A percentile compares a stretch with the other conserved stretches of the same genome.
Conservation (phyloP, 2,888 invertebrate genomes). For the Microdon myrmicae region DNA sequence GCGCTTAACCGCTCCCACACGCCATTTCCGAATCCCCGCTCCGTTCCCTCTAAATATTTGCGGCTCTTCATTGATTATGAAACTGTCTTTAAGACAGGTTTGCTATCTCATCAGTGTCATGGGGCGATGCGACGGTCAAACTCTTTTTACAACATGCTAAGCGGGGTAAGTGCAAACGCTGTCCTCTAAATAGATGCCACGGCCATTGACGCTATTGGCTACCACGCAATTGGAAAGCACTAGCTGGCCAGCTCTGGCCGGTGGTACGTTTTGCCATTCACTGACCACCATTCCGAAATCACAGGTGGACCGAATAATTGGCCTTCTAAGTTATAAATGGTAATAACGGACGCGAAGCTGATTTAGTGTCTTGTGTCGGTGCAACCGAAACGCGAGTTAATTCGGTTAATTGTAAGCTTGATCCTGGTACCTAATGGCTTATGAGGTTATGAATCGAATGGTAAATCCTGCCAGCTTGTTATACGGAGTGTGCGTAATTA, state of each 20-base stretch:
- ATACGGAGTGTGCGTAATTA: constrained; percentile 3
- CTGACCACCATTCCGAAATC: too few relatives aligned
- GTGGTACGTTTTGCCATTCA: too few relatives aligned
- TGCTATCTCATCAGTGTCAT: too few relatives aligned
- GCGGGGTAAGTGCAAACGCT: too few relatives aligned
- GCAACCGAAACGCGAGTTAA: constrained; percentile 25
- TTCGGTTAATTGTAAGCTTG: constrained; percentile 10
- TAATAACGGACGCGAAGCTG: constrained; percentile 16
- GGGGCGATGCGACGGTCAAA: too few relatives aligned
- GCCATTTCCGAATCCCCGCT: too few relatives aligned
- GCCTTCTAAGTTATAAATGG: constrained; percentile 35
- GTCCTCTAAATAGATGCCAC: constrained; percentile 42
- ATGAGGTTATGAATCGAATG: constrained; percentile 30
- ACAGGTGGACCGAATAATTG: constrained; percentile 9
- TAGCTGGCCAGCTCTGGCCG: constrained; percentile 12
- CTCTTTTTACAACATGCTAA: too few relatives aligned
- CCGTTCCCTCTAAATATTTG: too few relatives aligned
- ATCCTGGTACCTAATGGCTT: constrained; percentile 18
- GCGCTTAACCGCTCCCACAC: too few relatives aligned
- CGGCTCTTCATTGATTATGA: too few relatives aligned
- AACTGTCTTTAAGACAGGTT: too few relatives aligned
- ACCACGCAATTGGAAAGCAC: constrained; percentile 14
- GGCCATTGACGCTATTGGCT: constrained; percentile 13
- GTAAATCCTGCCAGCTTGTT: constrained; percentile 9
- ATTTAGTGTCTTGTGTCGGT: constrained; percentile 27